Base-by-base conservation (phyloP, 2,888 invertebrate species). In the Microctonus aethiopoides region DNA sequence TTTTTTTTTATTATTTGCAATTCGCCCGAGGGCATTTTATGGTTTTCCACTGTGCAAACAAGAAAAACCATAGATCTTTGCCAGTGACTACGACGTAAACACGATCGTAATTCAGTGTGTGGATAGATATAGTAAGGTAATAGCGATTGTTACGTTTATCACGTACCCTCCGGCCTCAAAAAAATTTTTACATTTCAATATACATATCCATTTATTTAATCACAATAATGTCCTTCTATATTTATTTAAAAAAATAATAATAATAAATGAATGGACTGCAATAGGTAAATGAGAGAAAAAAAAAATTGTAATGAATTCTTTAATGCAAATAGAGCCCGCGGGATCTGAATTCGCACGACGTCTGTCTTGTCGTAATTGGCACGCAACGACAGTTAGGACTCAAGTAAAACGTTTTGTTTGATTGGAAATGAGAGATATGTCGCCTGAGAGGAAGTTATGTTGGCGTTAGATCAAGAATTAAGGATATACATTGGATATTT, bases 101-200 rank as follows among this genome's bases (percentile, higher is more conserved):
- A 67, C 67, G 75, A 72, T 70, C 74, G 75, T 73, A 76, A 77
- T 75, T 77, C 75, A 79, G 46, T 16, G 46, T 46, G 46, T 46
- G 16, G 46, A 46, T 46, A 46, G 46, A 46, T 46, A 46, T 46
- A 46, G 46, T 16, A 16, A 46, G 72, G 70, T 72, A 60, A 36
- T 26, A 32, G 61, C 71, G 68, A 74, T 74, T 73, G 73, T 74
- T 74, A 71, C 70, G 67, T 74, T 69, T 72, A 72, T 67, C 70
- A 66, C 56, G 61, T 70, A 66, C 60, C 70, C 66, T 39, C 29
- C 11, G 67, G 72, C 69, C 60, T 54, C 67, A 65, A 67, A 73
- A 73, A 69, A 16, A 46, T 13, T 5, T 34, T 52, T 20, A 1
- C 39, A 36, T 36, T 16, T 22, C 46, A 54, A 41, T 68, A 61